Conservation (phyloP, 2,797 vertebrate genomes). For the Melanotaenia pygmaea region DNA sequence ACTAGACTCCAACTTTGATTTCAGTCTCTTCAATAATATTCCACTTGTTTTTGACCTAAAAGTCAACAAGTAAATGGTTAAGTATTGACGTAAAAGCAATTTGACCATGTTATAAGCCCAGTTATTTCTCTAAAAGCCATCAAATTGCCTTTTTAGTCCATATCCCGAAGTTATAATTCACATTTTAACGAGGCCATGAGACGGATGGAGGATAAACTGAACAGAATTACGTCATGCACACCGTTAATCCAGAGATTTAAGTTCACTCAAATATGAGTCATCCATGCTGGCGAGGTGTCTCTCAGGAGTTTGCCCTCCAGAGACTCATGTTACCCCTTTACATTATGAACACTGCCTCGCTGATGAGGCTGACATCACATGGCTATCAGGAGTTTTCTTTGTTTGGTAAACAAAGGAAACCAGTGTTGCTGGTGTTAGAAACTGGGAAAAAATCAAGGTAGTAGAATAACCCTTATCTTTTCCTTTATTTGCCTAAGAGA, state of each 20-base stretch:
- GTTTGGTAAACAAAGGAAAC: constrained; percentile 11
- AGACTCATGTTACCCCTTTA: constrained; percentile 44
- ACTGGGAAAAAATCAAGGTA: constrained; percentile 1
- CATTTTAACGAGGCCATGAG: not conserved
- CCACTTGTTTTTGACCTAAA: not conserved
- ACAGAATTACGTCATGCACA: not conserved
- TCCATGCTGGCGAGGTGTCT: constrained; percentile 22
- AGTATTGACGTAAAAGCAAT: not conserved
- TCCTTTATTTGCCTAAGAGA: not conserved
- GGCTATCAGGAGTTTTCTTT: constrained; percentile 57
- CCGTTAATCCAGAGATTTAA: constrained; percentile 33
- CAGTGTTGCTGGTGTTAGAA: not conserved
- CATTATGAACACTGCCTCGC: constrained; percentile 71
- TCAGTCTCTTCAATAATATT: not conserved
- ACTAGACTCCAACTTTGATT: too few species aligned
- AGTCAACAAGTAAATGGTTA: not conserved
- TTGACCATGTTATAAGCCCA: not conserved
- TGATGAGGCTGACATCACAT: constrained; percentile 70
- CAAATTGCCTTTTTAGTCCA: not conserved
- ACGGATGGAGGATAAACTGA: constrained; percentile 22
- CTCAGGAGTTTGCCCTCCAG: constrained; percentile 9
- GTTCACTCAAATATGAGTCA: constrained; percentile 43
- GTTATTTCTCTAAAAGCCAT: not conserved
- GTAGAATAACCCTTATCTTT: not conserved
- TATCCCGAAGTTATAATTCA: not conserved